Evolutionary conservation across 2,888 invertebrate genomes (phyloP), one percentile per base, ranked within the genome.

Genomic region (Conops quadrifasciatus): DNA sequence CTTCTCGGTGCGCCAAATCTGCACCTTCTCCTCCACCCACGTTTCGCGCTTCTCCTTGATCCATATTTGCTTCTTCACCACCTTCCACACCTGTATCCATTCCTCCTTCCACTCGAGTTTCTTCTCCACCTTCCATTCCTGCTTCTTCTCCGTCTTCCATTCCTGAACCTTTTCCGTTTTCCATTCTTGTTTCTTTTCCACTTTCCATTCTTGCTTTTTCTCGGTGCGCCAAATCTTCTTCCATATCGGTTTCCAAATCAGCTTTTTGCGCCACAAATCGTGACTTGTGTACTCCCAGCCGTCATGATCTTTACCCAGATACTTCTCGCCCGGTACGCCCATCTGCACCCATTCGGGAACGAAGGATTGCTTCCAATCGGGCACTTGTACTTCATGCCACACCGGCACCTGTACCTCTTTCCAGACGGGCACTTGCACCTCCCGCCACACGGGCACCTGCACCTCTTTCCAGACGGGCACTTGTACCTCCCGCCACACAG

Each of bases 221-320:
- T 91, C 92, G 1, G 92, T 91, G 77, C 90, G 90, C 94, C 93
- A 94, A 47, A 93, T 88, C 82, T 94, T 92, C 82, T 93, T 91
- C 93, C 93, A 86, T 9, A 85, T 89, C 75, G 88, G 89, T 79
- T 89, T 89, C 90, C 90, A 90, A 78, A 85, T 72, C 16, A 94
- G 87, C 82, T 93, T 94, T 85, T 94, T 94, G 82, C 93, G 93
- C 94, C 94, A 94, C 43, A 94, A 87, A 83, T 94, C 94, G 80
- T 94, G 94, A 58, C 93, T 93, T 47, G 93, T 93, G 81, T 93
- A 93, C 82, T 94, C 92, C 90, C 92, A 93, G 15, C 94, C 94
- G 70, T 93, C 91, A 72, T 92, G 90, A 86, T 94, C 94, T 80
- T 92, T 93, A 26, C 94, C 94, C 72, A 93, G 87, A 80, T 89